Base-by-base conservation (phyloP, 2,797 vertebrate species). In the Acanthurus lineatus region DNA sequence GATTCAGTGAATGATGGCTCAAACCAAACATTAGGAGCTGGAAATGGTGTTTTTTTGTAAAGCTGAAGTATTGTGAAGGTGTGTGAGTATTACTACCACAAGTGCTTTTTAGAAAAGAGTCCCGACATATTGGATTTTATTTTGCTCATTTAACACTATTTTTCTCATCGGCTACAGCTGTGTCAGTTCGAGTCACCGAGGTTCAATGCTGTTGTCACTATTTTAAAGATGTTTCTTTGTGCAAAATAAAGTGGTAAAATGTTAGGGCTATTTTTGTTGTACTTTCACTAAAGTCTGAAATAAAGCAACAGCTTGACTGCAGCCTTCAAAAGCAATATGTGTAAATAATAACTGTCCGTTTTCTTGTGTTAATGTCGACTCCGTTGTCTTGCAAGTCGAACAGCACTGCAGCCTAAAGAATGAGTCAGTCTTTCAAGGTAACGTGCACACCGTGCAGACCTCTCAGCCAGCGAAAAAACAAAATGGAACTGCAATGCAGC, bases 211-310 rank as follows among this genome's bases (percentile, higher is more conserved):
- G 85, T 86, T 86, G 84, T 89, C 45, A 45, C 77, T 72, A 82
- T 86, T 92, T 89, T 84, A 75, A 84, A 89, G 83, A 86, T 88
- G 85, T 91, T 92, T 90, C 79, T 94, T 91, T 92, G 91, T 93
- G 91, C 67, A 86, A 86, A 85, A 89, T 90, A 88, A 90, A 88
- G 86, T 87, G 74, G 67, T 91, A 63, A 88, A 87, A 90, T 69
- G 87, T 89, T 86, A 83, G 86, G 80, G 84, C 75, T 91, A 79
- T 89, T 94, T 94, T 93, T 91, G 79, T 91, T 87, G 89, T 91
- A 85, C 79, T 89, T 91, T 91, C 77, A 88, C 82, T 87, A 51
- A 82, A 88, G 40, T 84, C 76, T 83, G 42, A 89, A 93, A 91
- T 90, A 92, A 93, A 93, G 80, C 83, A 73, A 69, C 73, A 79